Evolutionary conservation across 2,888 invertebrate species (phyloP), one percentile per base, ranked within the genome.

Genomic region (Catonia carolina): DNA sequence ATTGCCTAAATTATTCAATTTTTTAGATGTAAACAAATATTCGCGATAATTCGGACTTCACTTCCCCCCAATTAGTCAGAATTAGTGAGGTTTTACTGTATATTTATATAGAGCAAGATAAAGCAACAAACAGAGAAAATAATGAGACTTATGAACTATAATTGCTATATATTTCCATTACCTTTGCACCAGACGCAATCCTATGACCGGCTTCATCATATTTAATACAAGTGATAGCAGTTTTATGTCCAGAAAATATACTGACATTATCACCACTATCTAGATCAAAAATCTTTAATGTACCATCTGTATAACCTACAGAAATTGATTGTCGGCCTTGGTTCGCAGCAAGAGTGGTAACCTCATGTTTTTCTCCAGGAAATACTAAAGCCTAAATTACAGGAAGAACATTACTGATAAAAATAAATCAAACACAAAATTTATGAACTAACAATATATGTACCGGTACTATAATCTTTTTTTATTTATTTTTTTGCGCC

Each of bases 271-370:
- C 87, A 57, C 82, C 82, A 51, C 84, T 81, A 47, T 78, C 78
- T 22, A 96, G 72, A 71, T 92, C 86, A 72, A 85, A 96, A 7
- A 92, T 79, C 71, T 86, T 85, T 0, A 97, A 80, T 39, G 83
- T 82, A 1, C 97, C 99, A 76, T 97, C 92, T 0, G 82, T 78
- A 73, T 95, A 97, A 1, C 98, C 98, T 17, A 89, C 90, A 12
- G 97, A 95, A 65, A 98, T 74, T 63, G 86, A 83, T 50, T 83
- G 75, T 55, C 84, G 84, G 69, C 85, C 84, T 0, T 89, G 86
- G 62, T 86, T 88, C 1, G 84, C 80, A 53, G 85, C 81, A 60
- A 96, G 72, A 53, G 79, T 78, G 0, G 90, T 89, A 0, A 90
- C 94, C 54, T 85, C 82, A 42, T 84, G 78, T 68, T 86, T 89